Conservation (phyloP, 2,888 invertebrate species). For the Camptogramma bilineatum region DNA sequence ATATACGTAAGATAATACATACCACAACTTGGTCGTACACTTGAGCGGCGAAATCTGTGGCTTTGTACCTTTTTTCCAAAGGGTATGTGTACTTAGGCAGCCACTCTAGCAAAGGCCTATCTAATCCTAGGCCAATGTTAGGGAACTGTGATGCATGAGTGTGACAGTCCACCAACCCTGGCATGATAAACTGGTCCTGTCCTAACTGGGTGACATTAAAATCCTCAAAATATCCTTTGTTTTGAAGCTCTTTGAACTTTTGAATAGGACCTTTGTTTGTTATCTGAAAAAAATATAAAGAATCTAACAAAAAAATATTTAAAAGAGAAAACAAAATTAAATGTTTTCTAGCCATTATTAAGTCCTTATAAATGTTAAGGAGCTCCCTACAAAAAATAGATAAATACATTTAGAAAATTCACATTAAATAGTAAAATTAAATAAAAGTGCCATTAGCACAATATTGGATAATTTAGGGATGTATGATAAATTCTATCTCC, state of each 20-base stretch:
- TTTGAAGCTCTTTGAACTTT: constrained; percentile 52
- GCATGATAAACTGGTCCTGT: constrained; percentile 89
- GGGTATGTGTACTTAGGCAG: constrained; percentile 94
- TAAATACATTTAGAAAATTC: too few species aligned
- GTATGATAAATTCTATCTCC: too few species aligned
- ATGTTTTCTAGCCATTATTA: neutral
- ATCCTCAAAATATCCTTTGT: constrained; percentile 49
- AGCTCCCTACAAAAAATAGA: too few species aligned
- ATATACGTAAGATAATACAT: constrained; percentile 61
- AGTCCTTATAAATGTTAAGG: too few species aligned
- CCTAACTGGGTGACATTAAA: constrained; percentile 54
- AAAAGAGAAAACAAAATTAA: too few species aligned
- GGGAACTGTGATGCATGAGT: constrained; percentile 96
- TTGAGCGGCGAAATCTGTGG: constrained; percentile 88
- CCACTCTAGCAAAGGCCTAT: constrained; percentile 93
- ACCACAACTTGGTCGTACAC: constrained; percentile 93
- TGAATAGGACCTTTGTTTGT: constrained; percentile 56
- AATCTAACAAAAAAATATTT: too few species aligned
- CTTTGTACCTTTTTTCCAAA: constrained; percentile 89
- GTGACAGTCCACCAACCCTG: constrained; percentile 95
- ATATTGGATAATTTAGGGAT: too few species aligned
- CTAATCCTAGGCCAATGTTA: constrained; percentile 93
- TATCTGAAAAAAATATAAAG: constrained; percentile 55
- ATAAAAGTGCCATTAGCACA: too few species aligned
- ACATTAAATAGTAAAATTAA: too few species aligned